Percentiles rank a stretch among this genome's conserved stretches.
These are phyloP conservation scores for Drosophila barbarae DNA, from an alignment of 2,888 invertebrate genomes.

Conservation along the genomic window DNA sequence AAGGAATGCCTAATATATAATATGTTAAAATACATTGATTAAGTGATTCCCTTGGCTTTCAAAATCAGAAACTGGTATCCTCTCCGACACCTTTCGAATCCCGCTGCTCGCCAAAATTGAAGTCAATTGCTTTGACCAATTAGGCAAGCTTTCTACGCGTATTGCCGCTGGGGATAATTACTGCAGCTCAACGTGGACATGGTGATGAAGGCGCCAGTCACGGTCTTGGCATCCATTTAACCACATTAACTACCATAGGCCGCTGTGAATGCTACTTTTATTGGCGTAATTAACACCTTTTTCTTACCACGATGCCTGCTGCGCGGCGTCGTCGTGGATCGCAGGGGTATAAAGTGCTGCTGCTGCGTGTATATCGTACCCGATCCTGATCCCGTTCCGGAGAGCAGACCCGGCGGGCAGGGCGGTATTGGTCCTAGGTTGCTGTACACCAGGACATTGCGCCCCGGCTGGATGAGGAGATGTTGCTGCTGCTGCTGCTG, in stretches of 20 bases:
- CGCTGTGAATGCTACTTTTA: constrained; percentile 66
- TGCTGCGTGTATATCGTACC: constrained; percentile 59
- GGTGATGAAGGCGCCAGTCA: constrained; percentile 47
- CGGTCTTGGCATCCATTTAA: constrained; percentile 48
- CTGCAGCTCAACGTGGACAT: constrained; percentile 29
- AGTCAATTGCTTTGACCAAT: constrained; percentile 53
- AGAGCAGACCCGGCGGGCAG: constrained; percentile 75
- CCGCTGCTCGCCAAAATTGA: constrained; percentile 32
- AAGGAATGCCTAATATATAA: too few species aligned
- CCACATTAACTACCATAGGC: constrained; percentile 61
- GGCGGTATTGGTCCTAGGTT: constrained; percentile 75
- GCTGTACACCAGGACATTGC: constrained; percentile 78
- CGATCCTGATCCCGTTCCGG: constrained; percentile 37
- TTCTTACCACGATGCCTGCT: constrained; percentile 77
- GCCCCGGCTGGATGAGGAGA: constrained; percentile 75
- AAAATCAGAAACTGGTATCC: constrained; percentile 8
- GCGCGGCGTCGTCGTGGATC: constrained; percentile 65
- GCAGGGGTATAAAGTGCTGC: constrained; percentile 75
- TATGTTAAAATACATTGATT: background rate
- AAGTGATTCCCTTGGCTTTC: background rate
- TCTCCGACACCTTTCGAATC: constrained; percentile 23
- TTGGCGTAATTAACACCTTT: constrained; percentile 69
- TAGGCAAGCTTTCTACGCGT: constrained; percentile 56
- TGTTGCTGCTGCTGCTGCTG: constrained; percentile 66
- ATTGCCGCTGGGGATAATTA: constrained; percentile 44